Conservation (phyloP, 92 coral and sea anemone genomes). For the Palythoa heliodiscus region DNA sequence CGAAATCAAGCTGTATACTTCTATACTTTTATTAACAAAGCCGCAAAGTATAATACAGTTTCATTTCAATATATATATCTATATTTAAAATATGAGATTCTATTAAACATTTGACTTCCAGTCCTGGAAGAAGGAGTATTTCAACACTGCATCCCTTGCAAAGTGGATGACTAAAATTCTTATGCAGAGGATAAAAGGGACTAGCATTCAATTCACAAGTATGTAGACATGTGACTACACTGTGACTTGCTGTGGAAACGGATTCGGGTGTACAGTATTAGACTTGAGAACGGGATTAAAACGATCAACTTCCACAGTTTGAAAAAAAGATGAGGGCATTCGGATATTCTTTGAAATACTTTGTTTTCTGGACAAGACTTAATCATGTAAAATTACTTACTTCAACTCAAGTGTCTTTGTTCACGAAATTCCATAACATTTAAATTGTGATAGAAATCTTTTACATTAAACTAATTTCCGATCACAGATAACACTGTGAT, state of each 20-base stretch:
- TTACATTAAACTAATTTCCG: background rate
- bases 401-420: background rate
- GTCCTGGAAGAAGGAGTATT: background rate
- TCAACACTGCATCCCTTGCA: background rate
- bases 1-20: background rate
- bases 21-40: background rate
- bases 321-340: background rate
- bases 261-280: background rate
- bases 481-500: background rate
- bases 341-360: background rate
- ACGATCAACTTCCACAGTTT: background rate
- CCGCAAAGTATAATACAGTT: background rate
- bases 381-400: background rate
- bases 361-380: background rate
- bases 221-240: too few relatives aligned
- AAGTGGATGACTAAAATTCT: background rate
- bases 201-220: too few relatives aligned
- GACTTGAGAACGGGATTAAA: background rate
- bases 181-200: background rate
- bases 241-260: too few relatives aligned
- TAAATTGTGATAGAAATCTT: background rate
- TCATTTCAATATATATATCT: background rate
- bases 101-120: background rate
- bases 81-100: constrained; percentile 9
- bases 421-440: background rate